Evolutionary conservation across 2,113 vertebrate genomes (phyloP).

Genomic region (Xiphophorus maculatus): DNA sequence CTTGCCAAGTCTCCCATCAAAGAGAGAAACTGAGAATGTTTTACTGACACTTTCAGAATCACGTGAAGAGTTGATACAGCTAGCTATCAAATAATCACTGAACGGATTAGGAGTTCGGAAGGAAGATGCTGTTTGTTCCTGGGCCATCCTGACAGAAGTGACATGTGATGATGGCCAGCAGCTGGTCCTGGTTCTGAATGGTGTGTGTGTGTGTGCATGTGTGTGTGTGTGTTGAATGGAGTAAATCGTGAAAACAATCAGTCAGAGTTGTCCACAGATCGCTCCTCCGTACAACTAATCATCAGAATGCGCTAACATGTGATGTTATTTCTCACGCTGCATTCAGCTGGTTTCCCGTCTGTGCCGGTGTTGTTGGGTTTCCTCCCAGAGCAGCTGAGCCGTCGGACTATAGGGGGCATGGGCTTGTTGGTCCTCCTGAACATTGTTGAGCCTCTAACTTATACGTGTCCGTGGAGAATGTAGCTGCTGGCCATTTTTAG

Average conservation of each 20-base stretch:
- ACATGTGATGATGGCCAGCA: conserved; percentile 57
- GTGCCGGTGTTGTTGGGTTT: background rate
- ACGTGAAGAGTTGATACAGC: too few species aligned
- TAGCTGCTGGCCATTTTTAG: conserved; percentile 73
- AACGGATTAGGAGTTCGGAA: conserved; percentile 10
- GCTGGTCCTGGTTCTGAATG: conserved; percentile 54
- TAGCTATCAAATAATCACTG: background rate
- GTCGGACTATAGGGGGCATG: conserved; percentile 51
- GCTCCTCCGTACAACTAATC: background rate
- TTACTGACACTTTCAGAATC: too few species aligned
- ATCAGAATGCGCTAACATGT: background rate
- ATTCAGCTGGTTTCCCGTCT: background rate
- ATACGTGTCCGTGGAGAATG: conserved; percentile 66
- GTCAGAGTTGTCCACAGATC: too few species aligned
- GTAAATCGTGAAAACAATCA: conserved; percentile 7
- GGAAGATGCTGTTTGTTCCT: conserved; percentile 21
- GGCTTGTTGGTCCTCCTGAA: conserved; percentile 55
- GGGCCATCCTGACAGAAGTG: conserved; percentile 21
- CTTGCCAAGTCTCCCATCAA: too few species aligned
- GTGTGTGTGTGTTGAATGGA: background rate
- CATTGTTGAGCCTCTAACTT: conserved; percentile 71
- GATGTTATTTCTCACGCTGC: background rate
- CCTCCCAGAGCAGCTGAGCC: background rate
- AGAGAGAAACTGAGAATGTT: too few species aligned
- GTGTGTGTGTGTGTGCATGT: conserved; percentile 13